phyloP scores from a whole-genome alignment of 2,797 vertebrate species.

The Mastacembelus armatus region DNA sequence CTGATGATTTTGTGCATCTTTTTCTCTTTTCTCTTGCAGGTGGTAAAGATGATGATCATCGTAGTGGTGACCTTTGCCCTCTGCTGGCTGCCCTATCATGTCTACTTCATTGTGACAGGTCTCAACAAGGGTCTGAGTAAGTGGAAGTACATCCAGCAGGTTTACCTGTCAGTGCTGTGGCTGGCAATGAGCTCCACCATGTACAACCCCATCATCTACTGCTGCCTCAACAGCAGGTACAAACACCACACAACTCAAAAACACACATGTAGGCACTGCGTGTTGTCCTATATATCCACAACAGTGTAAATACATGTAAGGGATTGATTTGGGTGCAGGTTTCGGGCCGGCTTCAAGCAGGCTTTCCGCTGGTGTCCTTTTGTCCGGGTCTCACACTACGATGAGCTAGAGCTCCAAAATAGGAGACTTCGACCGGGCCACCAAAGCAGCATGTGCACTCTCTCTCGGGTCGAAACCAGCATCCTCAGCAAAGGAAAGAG shows the following conservation, averaged over 20 bases:
- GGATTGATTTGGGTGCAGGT: constrained; percentile 75
- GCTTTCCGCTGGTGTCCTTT: constrained; percentile 95
- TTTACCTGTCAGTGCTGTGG: constrained; percentile 94
- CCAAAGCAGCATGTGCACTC: constrained; percentile 92
- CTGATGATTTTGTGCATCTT: too few species aligned
- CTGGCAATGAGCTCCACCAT: constrained; percentile 98
- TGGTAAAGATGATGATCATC: constrained; percentile 98
- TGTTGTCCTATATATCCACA: neutral
- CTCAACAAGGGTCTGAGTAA: constrained; percentile 86
- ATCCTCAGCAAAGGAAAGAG: constrained; percentile 85
- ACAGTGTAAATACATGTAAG: neutral
- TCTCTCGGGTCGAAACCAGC: constrained; percentile 90
- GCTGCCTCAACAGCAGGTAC: constrained; percentile 95
- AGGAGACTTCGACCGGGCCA: constrained; percentile 86
- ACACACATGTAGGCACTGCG: neutral
- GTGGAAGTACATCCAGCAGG: constrained; percentile 96
- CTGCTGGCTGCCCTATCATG: constrained; percentile 95
- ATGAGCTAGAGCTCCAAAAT: constrained; percentile 90
- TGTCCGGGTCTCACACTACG: constrained; percentile 88
- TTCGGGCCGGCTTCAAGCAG: constrained; percentile 93
- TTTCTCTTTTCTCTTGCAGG: constrained; percentile 81
- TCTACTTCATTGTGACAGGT: constrained; percentile 92
- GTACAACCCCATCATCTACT: constrained; percentile 99
- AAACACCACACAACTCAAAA: neutral
- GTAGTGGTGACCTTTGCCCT: constrained; percentile 94